phyloP scores from a whole-genome alignment of 1,140 invertebrate genomes.

The Palaemon carinicauda region DNA sequence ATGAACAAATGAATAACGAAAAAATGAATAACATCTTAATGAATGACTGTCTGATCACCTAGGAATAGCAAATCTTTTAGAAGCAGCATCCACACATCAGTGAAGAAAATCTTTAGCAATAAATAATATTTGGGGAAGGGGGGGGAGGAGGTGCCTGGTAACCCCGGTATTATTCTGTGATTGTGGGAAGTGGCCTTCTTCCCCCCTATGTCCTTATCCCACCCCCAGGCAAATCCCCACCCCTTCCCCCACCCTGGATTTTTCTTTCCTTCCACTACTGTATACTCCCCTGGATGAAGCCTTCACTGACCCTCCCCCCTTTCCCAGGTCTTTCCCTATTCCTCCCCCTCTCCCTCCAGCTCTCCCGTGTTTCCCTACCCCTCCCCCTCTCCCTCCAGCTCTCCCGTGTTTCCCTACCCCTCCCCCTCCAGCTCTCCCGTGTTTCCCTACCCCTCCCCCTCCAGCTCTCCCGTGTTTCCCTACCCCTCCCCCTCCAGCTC shows the following conservation, averaged over 20 bases:
- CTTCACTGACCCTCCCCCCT: background rate
- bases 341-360: background rate
- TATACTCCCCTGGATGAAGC: too few relatives aligned
- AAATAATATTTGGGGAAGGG: background rate
- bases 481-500: background rate
- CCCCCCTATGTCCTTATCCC: too few relatives aligned
- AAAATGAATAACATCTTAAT: background rate
- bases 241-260: too few relatives aligned
- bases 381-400: background rate
- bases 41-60: background rate
- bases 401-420: background rate
- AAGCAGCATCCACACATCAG: too few relatives aligned
- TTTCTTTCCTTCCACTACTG: background rate
- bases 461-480: too few relatives aligned
- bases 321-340: background rate
- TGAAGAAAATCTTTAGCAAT: too few relatives aligned
- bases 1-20: background rate
- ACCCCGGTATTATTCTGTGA: background rate
- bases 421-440: too few relatives aligned
- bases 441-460: background rate
- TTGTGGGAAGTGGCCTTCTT: background rate
- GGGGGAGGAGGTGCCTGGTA: background rate
- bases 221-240: too few relatives aligned
- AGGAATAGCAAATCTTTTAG: too few relatives aligned
- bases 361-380: too few relatives aligned